phyloP scores from a whole-genome alignment of 2,113 vertebrate species.

The Cisticola juncidis region DNA sequence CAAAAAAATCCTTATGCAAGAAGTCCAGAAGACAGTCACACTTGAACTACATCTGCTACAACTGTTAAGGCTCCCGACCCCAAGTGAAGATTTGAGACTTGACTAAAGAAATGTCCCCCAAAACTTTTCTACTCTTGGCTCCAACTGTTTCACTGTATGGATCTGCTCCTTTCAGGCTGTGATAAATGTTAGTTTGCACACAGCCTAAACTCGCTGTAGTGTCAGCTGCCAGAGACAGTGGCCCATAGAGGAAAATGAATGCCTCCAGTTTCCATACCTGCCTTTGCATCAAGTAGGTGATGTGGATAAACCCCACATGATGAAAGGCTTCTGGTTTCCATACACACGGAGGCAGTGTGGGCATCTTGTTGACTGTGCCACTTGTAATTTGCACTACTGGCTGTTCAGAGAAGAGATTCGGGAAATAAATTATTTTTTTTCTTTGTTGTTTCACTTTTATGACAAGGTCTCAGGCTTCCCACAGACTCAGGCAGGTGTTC shows the following conservation, averaged over 20 bases:
- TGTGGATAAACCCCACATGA: not conserved
- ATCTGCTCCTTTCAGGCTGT: not conserved
- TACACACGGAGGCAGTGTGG: not conserved
- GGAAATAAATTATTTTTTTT: not conserved
- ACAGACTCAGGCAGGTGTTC: not conserved
- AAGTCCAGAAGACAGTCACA: not conserved
- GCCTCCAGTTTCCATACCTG: not conserved
- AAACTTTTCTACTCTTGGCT: not conserved
- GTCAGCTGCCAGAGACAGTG: not conserved
- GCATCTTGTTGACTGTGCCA: not conserved
- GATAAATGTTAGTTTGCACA: not conserved
- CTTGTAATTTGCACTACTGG: not conserved
- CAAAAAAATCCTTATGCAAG: not conserved
- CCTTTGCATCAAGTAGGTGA: not conserved
- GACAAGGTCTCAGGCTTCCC: not conserved
- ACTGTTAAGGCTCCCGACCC: not conserved
- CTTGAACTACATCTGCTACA: not conserved
- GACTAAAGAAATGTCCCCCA: fast-evolving
- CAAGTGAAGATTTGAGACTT: no score
- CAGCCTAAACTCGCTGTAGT: not conserved
- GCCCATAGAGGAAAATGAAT: not conserved
- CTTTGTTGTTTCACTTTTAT: not conserved
- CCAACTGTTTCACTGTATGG: not conserved
- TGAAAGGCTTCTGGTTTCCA: not conserved
- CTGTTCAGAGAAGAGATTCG: not conserved